Evolutionary conservation across 2,797 vertebrate genomes (phyloP).

Genomic region (Gephyroberyx darwinii): DNA sequence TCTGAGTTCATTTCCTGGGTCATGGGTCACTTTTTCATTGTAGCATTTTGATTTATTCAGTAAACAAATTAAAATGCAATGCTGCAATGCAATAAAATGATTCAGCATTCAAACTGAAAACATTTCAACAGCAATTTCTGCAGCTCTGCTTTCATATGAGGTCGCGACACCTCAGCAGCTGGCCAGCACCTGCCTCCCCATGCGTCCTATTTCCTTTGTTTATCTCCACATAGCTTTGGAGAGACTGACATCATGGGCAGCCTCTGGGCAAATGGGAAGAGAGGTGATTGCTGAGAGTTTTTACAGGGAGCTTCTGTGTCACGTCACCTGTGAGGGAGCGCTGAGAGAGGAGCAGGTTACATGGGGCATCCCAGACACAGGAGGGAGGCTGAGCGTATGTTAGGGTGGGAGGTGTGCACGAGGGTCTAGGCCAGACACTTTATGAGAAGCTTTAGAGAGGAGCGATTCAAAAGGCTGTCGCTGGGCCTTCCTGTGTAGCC

Average conservation of each 20-base stretch:
- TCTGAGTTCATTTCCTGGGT: constrained; percentile 8
- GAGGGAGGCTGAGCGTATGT: constrained; percentile 51
- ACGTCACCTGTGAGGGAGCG: constrained; percentile 52
- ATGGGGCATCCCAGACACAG: constrained; percentile 51
- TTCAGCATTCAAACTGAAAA: constrained; percentile 13
- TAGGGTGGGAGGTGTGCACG: constrained; percentile 50
- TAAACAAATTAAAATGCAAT: constrained; percentile 48
- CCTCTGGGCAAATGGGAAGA: constrained; percentile 56
- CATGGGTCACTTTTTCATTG: constrained; percentile 21
- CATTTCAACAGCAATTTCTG: constrained; percentile 37
- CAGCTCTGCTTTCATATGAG: constrained; percentile 52
- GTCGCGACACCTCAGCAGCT: constrained; percentile 70
- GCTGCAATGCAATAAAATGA: constrained; percentile 24
- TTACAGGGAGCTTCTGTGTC: constrained; percentile 46
- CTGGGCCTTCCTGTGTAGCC: constrained; percentile 22
- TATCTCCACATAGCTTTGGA: constrained; percentile 74
- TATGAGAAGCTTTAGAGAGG: constrained; percentile 37
- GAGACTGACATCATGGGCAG: constrained; percentile 74
- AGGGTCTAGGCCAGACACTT: constrained; percentile 47
- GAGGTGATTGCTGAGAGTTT: constrained; percentile 61
- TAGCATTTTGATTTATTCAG: constrained; percentile 6
- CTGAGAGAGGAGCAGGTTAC: constrained; percentile 21
- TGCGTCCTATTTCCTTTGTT: constrained; percentile 79
- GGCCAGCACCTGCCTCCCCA: constrained; percentile 75
- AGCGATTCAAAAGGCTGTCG: constrained; percentile 39